Evolutionary conservation across 2,113 vertebrate genomes (phyloP), one percentile per base, ranked within the genome.

Genomic region (Seriola aureovittata): DNA sequence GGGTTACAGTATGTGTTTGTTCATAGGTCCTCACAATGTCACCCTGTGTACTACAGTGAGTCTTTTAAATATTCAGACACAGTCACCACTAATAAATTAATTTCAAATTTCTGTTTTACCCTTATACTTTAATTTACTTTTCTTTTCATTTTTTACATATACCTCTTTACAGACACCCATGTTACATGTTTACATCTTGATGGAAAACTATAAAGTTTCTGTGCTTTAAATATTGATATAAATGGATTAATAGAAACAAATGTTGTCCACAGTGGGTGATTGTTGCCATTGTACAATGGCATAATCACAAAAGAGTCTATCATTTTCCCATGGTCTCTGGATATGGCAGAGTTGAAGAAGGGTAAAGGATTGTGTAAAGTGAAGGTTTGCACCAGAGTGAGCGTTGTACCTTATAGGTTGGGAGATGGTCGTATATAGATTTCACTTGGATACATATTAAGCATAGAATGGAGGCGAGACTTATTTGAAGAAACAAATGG

Each of bases 121-220:
- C 23, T 55, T 40, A 74, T 78, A 74, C 12, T 88, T 91, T 90
- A 65, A 86, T 88, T 60, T 17, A 55, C 21, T 44, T 52, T 8
- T 11, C 23, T 74, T 50, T 74, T 50, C 63, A 67, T n/a, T 70
- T 50, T 50, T 84, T 65, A 88, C 68, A 88, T 84, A 78, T 71
- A 79, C 6, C 64, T 69, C 57, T 78, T 59, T 76, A 80, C 63
- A 82, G 54, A 80, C 58, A 77, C 40, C 50, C 25, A 60, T 90
- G 60, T 88, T 75, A 73, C 69, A 90, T 11, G 50, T 72, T 62
- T 81, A 80, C 69, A 84, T 60, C 55, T 48, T 36, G 7, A 80
- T 87, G 80, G 65, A 55, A 75, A 82, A 84, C 19, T 71, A 58
- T 34, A 76, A 68, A 7, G 1, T 80, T 23, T 78, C 23, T 89